These are phyloP conservation scores for Heterohyrax brucei DNA, from an alignment of 2,797 vertebrate species.

Conservation along the genomic window DNA sequence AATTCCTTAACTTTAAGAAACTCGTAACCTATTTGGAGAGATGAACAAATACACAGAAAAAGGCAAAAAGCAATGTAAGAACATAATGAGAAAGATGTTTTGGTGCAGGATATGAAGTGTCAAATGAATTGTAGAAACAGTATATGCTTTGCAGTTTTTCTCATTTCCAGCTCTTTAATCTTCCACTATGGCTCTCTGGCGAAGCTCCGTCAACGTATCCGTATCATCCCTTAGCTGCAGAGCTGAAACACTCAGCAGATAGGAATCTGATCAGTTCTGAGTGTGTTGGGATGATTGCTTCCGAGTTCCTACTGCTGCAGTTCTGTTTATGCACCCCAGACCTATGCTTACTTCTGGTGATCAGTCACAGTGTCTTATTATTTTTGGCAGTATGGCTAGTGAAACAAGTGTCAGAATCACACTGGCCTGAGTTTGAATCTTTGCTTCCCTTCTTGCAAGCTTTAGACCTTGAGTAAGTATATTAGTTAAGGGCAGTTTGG, in stretches of 20 bases:
- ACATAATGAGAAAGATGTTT: slow-evolving; percentile 16
- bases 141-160: not conserved
- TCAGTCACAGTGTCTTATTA: not conserved
- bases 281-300: not conserved
- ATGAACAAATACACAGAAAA: slow-evolving; percentile 37
- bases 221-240: not conserved
- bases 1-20: not conserved
- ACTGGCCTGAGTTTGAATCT: not conserved
- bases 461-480: not conserved
- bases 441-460: slow-evolving; percentile 9
- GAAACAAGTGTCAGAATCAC: slow-evolving; percentile 12
- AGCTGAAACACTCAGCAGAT: not conserved
- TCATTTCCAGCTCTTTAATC: slow-evolving; percentile 54
- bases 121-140: not conserved
- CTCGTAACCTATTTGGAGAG: not conserved
- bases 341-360: not conserved
- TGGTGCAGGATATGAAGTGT: not conserved
- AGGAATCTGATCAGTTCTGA: not conserved
- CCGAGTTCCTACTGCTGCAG: not conserved
- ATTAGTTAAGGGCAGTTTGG: not conserved
- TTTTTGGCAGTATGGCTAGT: not conserved
- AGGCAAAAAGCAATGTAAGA: not conserved
- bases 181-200: slow-evolving; percentile 27
- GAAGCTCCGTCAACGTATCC: slow-evolving; percentile 45
- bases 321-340: not conserved